phyloP scores from a whole-genome alignment of 2,888 invertebrate species.

The Ectropis crepuscularia region DNA sequence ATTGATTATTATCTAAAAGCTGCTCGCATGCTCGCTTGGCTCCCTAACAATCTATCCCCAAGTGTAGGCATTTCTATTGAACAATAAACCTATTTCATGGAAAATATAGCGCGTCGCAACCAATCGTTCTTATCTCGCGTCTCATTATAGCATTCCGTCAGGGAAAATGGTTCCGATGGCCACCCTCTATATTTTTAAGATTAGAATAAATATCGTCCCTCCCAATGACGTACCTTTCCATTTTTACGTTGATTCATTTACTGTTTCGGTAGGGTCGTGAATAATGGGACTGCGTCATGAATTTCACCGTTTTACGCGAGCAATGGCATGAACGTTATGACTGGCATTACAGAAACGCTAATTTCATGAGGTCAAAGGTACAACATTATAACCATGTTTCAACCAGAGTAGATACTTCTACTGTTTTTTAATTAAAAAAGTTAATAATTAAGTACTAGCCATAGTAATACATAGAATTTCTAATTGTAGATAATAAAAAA shows the following conservation, averaged over 20 bases:
- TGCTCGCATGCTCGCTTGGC: conserved; percentile 3
- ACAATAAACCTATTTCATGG: conserved; percentile 5
- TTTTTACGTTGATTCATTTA: conserved; percentile 25
- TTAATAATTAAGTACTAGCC: not conserved
- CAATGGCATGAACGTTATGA: conserved; percentile 22
- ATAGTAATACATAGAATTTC: not conserved
- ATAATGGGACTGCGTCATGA: conserved; percentile 19
- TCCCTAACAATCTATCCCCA: conserved; percentile 7
- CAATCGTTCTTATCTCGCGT: conserved; percentile 17
- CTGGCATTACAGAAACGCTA: conserved; percentile 15
- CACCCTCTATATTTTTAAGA: conserved; percentile 13
- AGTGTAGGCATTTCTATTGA: not conserved
- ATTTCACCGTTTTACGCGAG: conserved; percentile 11
- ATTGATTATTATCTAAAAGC: conserved; percentile 9
- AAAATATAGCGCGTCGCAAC: conserved; percentile 11
- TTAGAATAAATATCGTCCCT: conserved; percentile 13
- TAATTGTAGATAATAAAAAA: not conserved
- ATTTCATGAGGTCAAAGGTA: conserved; percentile 20
- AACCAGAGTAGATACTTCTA: not conserved
- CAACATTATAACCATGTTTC: conserved; percentile 6
- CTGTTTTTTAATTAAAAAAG: not conserved
- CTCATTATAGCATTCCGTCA: conserved; percentile 28
- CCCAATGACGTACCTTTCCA: conserved; percentile 28
- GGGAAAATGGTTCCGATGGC: conserved; percentile 20
- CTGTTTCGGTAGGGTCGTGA: conserved; percentile 19